Conservation (phyloP, 2,888 invertebrate species). For the Mimachlamys varia region DNA sequence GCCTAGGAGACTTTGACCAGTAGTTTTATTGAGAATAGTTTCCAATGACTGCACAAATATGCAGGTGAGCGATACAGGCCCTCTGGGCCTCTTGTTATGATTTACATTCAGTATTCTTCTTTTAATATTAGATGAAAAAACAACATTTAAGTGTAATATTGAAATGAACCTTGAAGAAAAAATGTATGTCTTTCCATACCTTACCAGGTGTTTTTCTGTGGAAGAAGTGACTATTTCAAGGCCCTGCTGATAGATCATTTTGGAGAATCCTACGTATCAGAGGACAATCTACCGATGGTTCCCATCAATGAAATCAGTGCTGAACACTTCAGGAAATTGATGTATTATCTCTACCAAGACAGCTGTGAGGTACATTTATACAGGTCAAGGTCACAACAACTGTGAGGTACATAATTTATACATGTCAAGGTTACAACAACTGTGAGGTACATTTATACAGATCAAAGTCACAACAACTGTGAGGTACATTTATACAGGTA, state of each 20-base stretch:
- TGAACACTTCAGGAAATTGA: constrained; percentile 80
- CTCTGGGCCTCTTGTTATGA: no score
- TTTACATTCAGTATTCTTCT: no score
- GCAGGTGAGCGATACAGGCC: no score
- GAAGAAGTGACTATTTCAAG: constrained; percentile 82
- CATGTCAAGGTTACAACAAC: no score
- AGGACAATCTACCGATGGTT: constrained; percentile 76
- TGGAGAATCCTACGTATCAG: constrained; percentile 77
- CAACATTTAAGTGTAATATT: no score
- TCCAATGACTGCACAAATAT: no score
- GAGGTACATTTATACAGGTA: neutral
- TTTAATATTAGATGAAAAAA: neutral
- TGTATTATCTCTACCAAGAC: constrained; percentile 82
- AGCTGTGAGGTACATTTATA: constrained; percentile 78
- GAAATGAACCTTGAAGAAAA: neutral
- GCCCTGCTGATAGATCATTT: constrained; percentile 79
- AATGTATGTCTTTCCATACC: neutral
- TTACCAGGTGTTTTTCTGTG: constrained; percentile 82
- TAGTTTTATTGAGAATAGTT: no score
- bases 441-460: neutral
- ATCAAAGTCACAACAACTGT: neutral
- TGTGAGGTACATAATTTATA: neutral
- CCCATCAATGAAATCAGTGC: constrained; percentile 78
- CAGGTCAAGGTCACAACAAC: neutral
- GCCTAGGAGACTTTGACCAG: no score